Evolutionary conservation across 2,797 vertebrate species (phyloP), one percentile per base, ranked within the genome.

Genomic region (Brotula barbata): DNA sequence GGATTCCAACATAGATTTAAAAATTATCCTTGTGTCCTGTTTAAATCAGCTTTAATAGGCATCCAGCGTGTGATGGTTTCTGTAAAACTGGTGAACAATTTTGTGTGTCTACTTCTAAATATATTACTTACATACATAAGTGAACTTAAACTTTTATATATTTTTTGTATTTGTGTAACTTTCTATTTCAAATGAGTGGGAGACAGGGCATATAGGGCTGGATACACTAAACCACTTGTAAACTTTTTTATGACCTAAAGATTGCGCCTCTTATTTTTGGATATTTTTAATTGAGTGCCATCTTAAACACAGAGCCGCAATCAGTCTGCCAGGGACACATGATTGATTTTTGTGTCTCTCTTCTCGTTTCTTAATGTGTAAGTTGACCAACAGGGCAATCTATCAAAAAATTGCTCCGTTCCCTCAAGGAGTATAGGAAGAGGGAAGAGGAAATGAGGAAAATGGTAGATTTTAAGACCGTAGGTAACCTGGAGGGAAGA

Each of bases 391-490:
- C 20, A 67, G 60, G 40, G 33, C 40, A 50, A 55, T 77, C 40
- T 72, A 46, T 73, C 48, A 64, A 43, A 73, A 68, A 42, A 37
- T 34, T 46, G 34, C 31, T 41, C 12, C 11, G 10, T 64, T 72
- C 59, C 71, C 62, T 70, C 25, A 62, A 74, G 67, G 77, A 49
- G 31, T 36, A 37, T 40, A 76, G 42, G 51, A 44, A 50, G 45
- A 59, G 43, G 62, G 58, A 53, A 59, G 33, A 55, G 37, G 51
- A 63, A 71, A 64, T 20, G 34, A 16, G 57, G 56, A 39, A 15
- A 71, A 50, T 58, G 36, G 53, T 78, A 49, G 64, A 74, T 34
- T 82, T 66, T 58, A 68, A 79, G 52, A 82, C 63, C 57, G 68
- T 50, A 46, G 57, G 52, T 67, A 68, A 64, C 63, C 68, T 60